Evolutionary conservation across 2,888 invertebrate species (phyloP).

Genomic region (Hedya salicella): DNA sequence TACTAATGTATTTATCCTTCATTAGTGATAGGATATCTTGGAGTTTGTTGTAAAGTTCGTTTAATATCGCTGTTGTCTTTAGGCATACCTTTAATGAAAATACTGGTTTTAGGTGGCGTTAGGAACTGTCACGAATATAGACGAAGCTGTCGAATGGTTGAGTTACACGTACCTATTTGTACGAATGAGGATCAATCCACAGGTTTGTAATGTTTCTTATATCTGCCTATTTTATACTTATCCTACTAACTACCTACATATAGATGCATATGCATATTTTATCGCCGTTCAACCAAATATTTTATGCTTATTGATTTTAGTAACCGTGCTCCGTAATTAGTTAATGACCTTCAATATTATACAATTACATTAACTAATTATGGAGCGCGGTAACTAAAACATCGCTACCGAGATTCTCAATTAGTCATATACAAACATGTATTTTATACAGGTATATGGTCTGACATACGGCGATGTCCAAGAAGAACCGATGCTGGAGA

Average conservation of each 20-base stretch:
- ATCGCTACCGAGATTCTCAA: background rate
- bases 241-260: background rate
- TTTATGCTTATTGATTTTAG: too few relatives aligned
- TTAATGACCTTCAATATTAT: too few relatives aligned
- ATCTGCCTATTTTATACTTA: background rate
- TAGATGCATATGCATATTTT: too few relatives aligned
- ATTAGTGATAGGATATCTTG: too few relatives aligned
- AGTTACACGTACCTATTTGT: slow-evolving; percentile 98
- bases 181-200: slow-evolving; percentile 96
- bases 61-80: too few relatives aligned
- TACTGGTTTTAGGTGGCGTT: slow-evolving; percentile 88
- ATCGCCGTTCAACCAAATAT: too few relatives aligned
- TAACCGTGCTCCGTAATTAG: too few relatives aligned
- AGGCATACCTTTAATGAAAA: slow-evolving; percentile 48
- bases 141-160: slow-evolving; percentile 99
- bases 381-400: background rate
- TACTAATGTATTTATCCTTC: too few relatives aligned
- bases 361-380: too few relatives aligned
- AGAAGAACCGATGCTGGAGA: slow-evolving; percentile 92
- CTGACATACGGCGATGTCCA: slow-evolving; percentile 86
- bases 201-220: slow-evolving; percentile 71
- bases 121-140: slow-evolving; percentile 98
- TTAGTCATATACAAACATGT: background rate
- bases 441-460: slow-evolving; percentile 80
- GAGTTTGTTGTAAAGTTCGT: too few relatives aligned